These are phyloP conservation scores for Neodiprion pinetum DNA, from an alignment of 1,140 invertebrate genomes.

Conservation along the genomic window DNA sequence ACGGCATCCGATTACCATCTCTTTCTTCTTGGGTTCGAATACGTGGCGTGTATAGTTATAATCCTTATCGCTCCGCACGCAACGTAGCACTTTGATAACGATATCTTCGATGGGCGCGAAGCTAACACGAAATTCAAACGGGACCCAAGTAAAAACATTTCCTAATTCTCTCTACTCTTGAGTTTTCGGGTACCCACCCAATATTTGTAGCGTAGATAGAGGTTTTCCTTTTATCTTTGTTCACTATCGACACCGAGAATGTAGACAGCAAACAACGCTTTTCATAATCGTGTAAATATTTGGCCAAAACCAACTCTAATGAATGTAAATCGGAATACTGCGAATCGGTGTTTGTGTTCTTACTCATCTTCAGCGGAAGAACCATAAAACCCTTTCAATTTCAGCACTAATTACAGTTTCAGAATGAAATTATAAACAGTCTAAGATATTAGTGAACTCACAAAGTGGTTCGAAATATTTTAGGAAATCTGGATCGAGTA, in stretches of 20 bases:
- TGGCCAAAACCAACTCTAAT: not conserved
- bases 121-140: not conserved
- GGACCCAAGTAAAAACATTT: not conserved
- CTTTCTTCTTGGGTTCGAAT: too few relatives aligned
- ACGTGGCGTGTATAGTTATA: too few relatives aligned
- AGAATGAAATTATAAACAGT: too few relatives aligned
- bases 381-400: too few relatives aligned
- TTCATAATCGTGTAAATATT: not conserved
- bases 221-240: not conserved
- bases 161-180: slow-evolving; percentile 10
- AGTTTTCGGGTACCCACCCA: not conserved
- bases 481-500: too few relatives aligned
- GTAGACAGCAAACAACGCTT: not conserved
- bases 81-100: too few relatives aligned
- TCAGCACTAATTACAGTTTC: too few relatives aligned
- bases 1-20: too few relatives aligned
- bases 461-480: too few relatives aligned
- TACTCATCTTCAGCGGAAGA: too few relatives aligned
- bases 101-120: not conserved
- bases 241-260: not conserved
- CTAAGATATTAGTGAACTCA: too few relatives aligned
- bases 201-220: slow-evolving; percentile 10
- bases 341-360: not conserved
- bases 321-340: not conserved
- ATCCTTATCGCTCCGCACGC: too few relatives aligned